phyloP scores from a whole-genome alignment of 2,113 vertebrate genomes.

The Rhinolophus sinicus region DNA sequence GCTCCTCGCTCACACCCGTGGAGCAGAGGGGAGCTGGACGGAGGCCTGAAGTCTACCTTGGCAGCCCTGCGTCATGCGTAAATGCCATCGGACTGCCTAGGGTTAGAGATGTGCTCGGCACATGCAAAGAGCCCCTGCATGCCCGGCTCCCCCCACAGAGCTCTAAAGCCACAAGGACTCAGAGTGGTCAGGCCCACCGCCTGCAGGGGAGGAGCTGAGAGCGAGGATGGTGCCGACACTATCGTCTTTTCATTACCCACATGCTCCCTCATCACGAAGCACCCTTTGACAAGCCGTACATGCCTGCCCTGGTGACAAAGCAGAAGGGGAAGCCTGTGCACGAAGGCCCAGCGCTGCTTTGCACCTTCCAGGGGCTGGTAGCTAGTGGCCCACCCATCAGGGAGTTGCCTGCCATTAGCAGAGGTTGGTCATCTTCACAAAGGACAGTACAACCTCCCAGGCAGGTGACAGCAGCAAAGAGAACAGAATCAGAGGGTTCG shows the following conservation, averaged over 20 bases:
- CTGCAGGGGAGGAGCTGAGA: neutral
- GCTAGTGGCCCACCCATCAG: rapidly evolving
- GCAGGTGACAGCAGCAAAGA: neutral
- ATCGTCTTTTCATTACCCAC: neutral
- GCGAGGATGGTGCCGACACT: rapidly evolving
- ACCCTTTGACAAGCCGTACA: neutral
- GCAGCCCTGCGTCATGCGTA: rapidly evolving
- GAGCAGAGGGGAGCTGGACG: neutral
- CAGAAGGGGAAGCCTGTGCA: too few species aligned
- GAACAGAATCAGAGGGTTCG: neutral
- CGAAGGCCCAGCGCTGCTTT: neutral
- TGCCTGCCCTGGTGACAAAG: neutral
- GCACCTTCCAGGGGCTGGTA: rapidly evolving
- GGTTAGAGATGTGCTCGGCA: too few species aligned
- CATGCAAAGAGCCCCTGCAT: too few species aligned
- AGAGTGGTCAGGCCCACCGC: neutral
- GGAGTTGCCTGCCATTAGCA: neutral
- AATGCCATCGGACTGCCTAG: neutral
- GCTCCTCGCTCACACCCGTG: neutral
- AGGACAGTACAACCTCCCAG: neutral
- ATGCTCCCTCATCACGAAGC: neutral
- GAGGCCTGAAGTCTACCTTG: neutral
- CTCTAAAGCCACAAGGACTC: neutral
- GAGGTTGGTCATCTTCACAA: neutral
- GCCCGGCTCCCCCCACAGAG: neutral